phyloP scores from a whole-genome alignment of 2,888 invertebrate genomes.

The Archaeoteleia sp. region DNA sequence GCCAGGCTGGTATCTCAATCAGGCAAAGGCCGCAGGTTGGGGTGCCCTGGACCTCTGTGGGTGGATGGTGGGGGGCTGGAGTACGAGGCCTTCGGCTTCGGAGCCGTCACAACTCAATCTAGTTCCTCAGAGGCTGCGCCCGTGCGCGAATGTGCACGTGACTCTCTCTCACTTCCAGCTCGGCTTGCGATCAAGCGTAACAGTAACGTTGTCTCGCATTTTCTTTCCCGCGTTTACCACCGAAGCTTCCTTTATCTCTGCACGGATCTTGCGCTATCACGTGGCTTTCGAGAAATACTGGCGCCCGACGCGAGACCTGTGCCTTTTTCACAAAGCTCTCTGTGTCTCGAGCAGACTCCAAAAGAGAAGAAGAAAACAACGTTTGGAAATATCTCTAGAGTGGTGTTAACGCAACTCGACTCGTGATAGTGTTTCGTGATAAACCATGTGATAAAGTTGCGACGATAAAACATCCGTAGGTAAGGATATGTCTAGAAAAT shows the following conservation, averaged over 20 bases:
- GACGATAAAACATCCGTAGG: conserved; percentile 48
- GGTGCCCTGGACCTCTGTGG: conserved; percentile 65
- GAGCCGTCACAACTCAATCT: conserved; percentile 74
- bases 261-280: too few relatives aligned
- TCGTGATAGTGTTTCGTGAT: conserved; percentile 51
- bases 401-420: conserved; percentile 37
- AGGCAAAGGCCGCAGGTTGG: conserved; percentile 70
- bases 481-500: too few relatives aligned
- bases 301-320: too few relatives aligned
- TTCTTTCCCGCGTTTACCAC: too few relatives aligned
- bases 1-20: conserved; percentile 73
- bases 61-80: conserved; percentile 56
- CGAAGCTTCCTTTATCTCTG: too few relatives aligned
- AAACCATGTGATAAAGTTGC: conserved; percentile 60
- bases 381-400: conserved; percentile 15
- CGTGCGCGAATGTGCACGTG: conserved; percentile 48
- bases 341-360: neutral
- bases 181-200: conserved; percentile 7
- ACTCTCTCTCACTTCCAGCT: conserved; percentile 22
- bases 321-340: neutral
- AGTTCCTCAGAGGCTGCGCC: conserved; percentile 70
- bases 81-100: conserved; percentile 64
- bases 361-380: neutral
- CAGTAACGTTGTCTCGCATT: neutral
- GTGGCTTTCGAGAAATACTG: too few relatives aligned